Evolutionary conservation across 2,888 invertebrate genomes (phyloP).

Genomic region (Idaea dimidiata): DNA sequence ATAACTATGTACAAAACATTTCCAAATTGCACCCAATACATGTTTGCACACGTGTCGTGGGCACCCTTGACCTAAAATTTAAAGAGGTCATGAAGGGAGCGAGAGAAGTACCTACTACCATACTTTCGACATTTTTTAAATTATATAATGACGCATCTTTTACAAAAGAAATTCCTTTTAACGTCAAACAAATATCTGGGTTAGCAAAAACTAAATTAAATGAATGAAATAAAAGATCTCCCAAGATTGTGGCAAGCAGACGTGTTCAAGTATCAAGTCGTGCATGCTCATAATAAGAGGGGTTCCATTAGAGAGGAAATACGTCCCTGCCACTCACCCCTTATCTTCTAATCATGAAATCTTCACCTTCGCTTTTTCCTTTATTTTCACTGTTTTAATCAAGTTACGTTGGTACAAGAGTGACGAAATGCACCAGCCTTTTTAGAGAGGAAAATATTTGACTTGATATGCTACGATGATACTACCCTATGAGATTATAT

Average conservation of each 20-base stretch:
- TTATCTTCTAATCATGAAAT: slow-evolving; percentile 60
- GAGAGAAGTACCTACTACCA: background rate
- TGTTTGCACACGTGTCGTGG: background rate
- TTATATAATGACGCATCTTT: slow-evolving; percentile 13
- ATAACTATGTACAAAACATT: background rate
- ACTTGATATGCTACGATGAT: no score
- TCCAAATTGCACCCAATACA: background rate
- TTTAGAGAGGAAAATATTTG: background rate
- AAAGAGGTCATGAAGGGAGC: background rate
- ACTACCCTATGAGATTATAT: background rate
- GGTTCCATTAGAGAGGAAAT: slow-evolving; percentile 40
- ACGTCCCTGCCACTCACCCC: slow-evolving; percentile 42
- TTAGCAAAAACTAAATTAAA: slow-evolving; percentile 46
- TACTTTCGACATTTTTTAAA: background rate
- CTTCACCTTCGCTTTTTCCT: slow-evolving; percentile 36
- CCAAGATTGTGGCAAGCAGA: slow-evolving; percentile 68
- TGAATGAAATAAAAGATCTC: slow-evolving; percentile 59
- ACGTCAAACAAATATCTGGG: slow-evolving; percentile 8
- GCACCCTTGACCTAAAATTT: background rate
- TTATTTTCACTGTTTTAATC: slow-evolving; percentile 20
- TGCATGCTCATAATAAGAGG: slow-evolving; percentile 74
- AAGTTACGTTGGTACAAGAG: slow-evolving; percentile 8
- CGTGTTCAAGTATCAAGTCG: slow-evolving; percentile 73
- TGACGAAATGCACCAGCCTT: background rate
- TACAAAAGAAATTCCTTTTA: no score